phyloP scores from a whole-genome alignment of 2,888 invertebrate genomes.

The Philaethria dido region DNA sequence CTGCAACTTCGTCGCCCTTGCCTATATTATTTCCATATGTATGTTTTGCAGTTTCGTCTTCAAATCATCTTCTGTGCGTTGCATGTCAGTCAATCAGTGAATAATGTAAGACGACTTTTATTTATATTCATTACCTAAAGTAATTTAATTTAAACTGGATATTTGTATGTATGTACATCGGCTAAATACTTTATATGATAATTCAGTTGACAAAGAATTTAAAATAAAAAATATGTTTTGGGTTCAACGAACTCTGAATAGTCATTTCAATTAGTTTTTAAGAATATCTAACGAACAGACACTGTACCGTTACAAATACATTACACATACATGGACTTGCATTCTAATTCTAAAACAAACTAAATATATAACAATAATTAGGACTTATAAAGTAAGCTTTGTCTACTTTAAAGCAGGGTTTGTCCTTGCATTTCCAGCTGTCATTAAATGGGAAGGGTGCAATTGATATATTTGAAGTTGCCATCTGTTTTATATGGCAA shows the following conservation, averaged over 20 bases:
- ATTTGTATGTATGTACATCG: slow-evolving; percentile 7
- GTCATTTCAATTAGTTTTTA: slow-evolving; percentile 19
- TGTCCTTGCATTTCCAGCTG: slow-evolving; percentile 14
- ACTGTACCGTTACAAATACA: slow-evolving; percentile 22
- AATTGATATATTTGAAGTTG: slow-evolving; percentile 15
- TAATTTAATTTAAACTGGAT: slow-evolving; percentile 5
- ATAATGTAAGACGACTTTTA: no score
- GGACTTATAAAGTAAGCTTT: neutral
- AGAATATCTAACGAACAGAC: slow-evolving; percentile 18
- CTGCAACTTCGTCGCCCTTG: no score
- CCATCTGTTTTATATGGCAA: slow-evolving; percentile 11
- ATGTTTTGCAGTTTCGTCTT: no score
- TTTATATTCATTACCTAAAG: neutral
- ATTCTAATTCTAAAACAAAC: slow-evolving; percentile 13
- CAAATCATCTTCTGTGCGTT: no score
- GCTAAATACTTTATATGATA: slow-evolving; percentile 16
- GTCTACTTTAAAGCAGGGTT: neutral
- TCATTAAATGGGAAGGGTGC: slow-evolving; percentile 14
- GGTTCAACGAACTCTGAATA: slow-evolving; percentile 7
- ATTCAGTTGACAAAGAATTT: slow-evolving; percentile 10
- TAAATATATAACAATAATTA: neutral
- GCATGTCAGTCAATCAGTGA: no score
- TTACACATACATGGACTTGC: slow-evolving; percentile 16
- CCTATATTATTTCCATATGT: no score
- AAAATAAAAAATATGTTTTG: slow-evolving; percentile 12